Percentiles rank a stretch among this genome's conserved stretches.
Conservation (phyloP, 2,888 invertebrate genomes). For the Flabesymbios commensalis region DNA sequence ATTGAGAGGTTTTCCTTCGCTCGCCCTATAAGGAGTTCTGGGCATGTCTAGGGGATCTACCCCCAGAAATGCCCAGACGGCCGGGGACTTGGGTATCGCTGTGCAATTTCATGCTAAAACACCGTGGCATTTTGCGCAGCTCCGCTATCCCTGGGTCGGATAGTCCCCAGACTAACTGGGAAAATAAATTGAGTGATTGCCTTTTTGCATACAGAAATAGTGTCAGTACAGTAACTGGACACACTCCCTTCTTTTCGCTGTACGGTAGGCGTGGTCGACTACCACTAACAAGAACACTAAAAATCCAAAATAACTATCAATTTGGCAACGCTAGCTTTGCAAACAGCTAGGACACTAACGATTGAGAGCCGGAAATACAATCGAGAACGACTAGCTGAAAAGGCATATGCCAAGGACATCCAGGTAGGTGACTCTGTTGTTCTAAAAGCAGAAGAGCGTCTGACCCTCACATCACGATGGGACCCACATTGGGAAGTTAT, state of each 20-base stretch:
- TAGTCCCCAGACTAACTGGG: slow-evolving; percentile 1
- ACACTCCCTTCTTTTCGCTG: slow-evolving; percentile 12
- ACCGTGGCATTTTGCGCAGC: no score
- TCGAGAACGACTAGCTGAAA: neutral
- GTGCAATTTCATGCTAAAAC: no score
- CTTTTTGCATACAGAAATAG: slow-evolving; percentile 6
- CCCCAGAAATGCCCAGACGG: no score
- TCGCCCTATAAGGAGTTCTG: no score
- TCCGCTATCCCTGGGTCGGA: no score
- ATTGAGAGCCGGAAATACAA: neutral
- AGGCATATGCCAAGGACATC: neutral
- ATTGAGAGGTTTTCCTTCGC: no score
- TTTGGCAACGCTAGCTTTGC: slow-evolving; percentile 13
- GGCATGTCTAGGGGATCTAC: no score
- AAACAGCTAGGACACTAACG: no score
- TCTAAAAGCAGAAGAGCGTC: neutral
- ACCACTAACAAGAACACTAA: slow-evolving; percentile 4
- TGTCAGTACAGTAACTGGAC: slow-evolving; percentile 2
- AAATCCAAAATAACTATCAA: neutral
- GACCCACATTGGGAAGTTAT: slow-evolving; percentile 1
- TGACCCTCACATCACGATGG: slow-evolving; percentile 9
- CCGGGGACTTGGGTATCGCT: no score
- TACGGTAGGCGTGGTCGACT: slow-evolving; percentile 2
- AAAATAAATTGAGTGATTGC: slow-evolving; percentile 6
- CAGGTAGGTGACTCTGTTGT: slow-evolving; percentile 4